A percentile compares a stretch with the other conserved stretches of the same genome.
These are phyloP conservation scores for Chelonus insularis DNA, from an alignment of 1,140 invertebrate genomes.

Conservation along the genomic window DNA sequence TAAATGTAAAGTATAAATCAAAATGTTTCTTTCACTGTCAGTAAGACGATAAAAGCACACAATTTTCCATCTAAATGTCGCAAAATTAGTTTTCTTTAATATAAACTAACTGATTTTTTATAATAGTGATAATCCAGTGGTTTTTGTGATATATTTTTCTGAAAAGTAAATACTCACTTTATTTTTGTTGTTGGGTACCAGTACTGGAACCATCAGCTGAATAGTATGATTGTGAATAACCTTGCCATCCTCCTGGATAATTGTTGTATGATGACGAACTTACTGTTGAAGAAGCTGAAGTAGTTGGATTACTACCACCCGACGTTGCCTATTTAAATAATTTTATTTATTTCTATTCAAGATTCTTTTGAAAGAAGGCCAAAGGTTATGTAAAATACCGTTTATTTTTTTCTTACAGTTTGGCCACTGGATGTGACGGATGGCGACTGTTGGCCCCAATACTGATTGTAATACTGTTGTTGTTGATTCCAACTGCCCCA, in stretches of 20 bases:
- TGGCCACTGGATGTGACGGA: constrained; percentile 43
- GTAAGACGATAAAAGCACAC: not conserved
- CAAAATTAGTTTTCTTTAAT: not conserved
- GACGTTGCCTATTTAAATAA: constrained; percentile 35
- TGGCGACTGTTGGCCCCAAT: constrained; percentile 49
- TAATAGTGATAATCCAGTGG: not conserved
- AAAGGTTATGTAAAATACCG: not conserved
- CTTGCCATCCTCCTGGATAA: constrained; percentile 38
- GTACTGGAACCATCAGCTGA: constrained; percentile 32
- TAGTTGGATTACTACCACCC: constrained; percentile 30
- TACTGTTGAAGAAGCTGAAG: constrained; percentile 31
- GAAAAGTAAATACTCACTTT: constrained; percentile 18
- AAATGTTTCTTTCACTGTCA: no score
- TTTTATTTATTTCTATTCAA: not conserved
- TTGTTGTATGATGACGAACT: constrained; percentile 33
- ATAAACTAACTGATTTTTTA: not conserved
- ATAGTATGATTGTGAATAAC: constrained; percentile 33
- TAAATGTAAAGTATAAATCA: no score
- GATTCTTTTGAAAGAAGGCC: not conserved
- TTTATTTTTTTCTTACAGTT: constrained; percentile 55
- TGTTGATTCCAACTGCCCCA: constrained; percentile 54
- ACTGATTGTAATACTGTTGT: constrained; percentile 58
- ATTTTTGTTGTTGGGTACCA: constrained; percentile 35
- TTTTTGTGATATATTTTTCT: constrained; percentile 31
- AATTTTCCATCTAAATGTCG: not conserved